Evolutionary conservation across 2,888 invertebrate species (phyloP).

Genomic region (Mechanitis mazaeus): DNA sequence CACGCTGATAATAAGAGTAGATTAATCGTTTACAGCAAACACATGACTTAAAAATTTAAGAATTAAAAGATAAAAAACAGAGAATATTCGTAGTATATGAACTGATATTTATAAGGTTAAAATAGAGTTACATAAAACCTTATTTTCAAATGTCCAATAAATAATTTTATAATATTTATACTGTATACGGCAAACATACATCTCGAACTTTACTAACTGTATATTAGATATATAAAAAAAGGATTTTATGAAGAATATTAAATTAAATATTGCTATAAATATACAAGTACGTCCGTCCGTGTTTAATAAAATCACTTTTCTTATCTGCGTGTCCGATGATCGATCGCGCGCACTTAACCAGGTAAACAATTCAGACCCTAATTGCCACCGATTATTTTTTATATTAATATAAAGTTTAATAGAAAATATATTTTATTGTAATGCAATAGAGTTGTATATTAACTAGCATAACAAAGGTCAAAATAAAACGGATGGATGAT

Average conservation of each 20-base stretch:
- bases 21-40: no score
- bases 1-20: no score
- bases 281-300: background rate
- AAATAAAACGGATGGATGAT: constrained; percentile 40
- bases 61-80: no score
- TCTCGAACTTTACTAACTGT: no score
- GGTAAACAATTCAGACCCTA: constrained; percentile 36
- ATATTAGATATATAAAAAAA: no score
- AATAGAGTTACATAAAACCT: no score
- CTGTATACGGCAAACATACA: no score
- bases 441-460: background rate
- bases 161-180: no score
- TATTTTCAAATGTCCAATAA: no score
- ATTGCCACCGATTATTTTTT: constrained; percentile 42
- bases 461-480: background rate
- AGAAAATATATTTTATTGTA: constrained; percentile 5
- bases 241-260: background rate
- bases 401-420: constrained; percentile 4
- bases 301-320: constrained; percentile 5
- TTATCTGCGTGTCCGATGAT: constrained; percentile 18
- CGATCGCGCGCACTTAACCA: constrained; percentile 22
- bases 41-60: no score
- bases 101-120: no score
- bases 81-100: no score
- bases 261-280: background rate